Base-by-base conservation (phyloP, 2,113 vertebrate genomes). In the Phylloscopus whistleri region DNA sequence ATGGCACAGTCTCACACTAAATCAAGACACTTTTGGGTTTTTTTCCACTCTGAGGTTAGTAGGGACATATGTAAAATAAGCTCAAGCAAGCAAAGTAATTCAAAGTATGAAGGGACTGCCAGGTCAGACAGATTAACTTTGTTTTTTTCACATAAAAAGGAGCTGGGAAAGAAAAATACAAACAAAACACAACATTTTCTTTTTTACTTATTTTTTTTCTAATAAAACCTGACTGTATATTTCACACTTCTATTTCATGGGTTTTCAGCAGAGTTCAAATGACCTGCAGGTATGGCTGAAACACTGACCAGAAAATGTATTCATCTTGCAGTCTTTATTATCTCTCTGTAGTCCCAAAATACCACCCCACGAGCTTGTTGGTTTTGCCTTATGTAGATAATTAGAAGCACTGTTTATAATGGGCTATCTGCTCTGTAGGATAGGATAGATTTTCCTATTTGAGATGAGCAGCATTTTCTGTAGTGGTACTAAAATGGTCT, bases 91-190 rank as follows among this genome's bases (percentile, higher is more conserved):
- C 8, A 69, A 75, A 68, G 9, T 21, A 30, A 86, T 73, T 56
- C 19, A 56, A 88, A 94, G 69, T 49, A 39, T 10, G 15, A 88
- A 56, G 3, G 15, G 6, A 48, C 30, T 44, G 39, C 26, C 48
- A 78, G 75, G 35, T 76, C 16, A 12, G 31, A 60, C 13, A 90
- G 55, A 46, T 37, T 62, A 76, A 44, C 35, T 55, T 68, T n/a
- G 21, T 67, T 89, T 55, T 35, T 60, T 27, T 41, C 51, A 63
- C 28, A 39, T 23, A 43, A n/a, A 84, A 67, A 73, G 43, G 18
- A 63, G 12, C 7, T 22, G 15, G 12, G 4, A 0, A 43, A 48
- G 21, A 46, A 63, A 73, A 39, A 24, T 0, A 2, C 14, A 21
- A 64, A 79, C 14, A 2, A 68, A 60, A 6, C 8, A 46, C 11